A percentile compares a stretch with the other conserved stretches of the same genome.
Conservation (phyloP, 2,888 invertebrate genomes). For the Furcula furcula region DNA sequence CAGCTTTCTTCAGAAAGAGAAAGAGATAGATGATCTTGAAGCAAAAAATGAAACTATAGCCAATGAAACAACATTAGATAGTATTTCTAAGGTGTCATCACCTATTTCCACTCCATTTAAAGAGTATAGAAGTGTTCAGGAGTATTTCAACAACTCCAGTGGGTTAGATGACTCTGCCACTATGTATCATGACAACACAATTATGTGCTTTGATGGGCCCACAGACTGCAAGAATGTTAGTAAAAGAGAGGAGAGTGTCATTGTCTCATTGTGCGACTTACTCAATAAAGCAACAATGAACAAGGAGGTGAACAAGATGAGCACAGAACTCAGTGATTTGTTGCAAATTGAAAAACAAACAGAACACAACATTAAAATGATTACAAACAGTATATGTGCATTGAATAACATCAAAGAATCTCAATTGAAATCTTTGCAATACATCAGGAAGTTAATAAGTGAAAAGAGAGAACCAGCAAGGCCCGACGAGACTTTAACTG, state of each 20-base stretch:
- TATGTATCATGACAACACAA: conserved; percentile 51
- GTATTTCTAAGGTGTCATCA: conserved; percentile 54
- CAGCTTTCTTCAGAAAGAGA: conserved; percentile 66
- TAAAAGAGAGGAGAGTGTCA: conserved; percentile 60
- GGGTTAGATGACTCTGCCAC: conserved; percentile 45
- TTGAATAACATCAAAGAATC: conserved; percentile 50
- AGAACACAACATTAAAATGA: conserved; percentile 47
- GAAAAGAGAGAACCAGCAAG: conserved; percentile 36
- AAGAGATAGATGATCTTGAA: conserved; percentile 56
- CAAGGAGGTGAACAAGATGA: conserved; percentile 29
- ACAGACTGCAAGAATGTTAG: conserved; percentile 32
- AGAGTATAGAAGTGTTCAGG: conserved; percentile 57
- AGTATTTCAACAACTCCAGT: conserved; percentile 57
- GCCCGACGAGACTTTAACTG: conserved; percentile 30
- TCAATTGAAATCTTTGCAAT: conserved; percentile 48
- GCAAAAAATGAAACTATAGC: conserved; percentile 38
- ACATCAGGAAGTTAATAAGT: conserved; percentile 48
- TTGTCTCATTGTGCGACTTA: conserved; percentile 62
- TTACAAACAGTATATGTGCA: conserved; percentile 47
- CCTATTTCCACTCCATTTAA: conserved; percentile 66
- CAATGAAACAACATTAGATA: conserved; percentile 46
- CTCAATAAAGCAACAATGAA: conserved; percentile 57
- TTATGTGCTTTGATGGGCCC: conserved; percentile 59
- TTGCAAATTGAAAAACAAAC: conserved; percentile 50
- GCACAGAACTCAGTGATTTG: conserved; percentile 47